These are phyloP conservation scores for Pentalonia nigronervosa DNA, from an alignment of 1,140 invertebrate genomes.

Conservation along the genomic window DNA sequence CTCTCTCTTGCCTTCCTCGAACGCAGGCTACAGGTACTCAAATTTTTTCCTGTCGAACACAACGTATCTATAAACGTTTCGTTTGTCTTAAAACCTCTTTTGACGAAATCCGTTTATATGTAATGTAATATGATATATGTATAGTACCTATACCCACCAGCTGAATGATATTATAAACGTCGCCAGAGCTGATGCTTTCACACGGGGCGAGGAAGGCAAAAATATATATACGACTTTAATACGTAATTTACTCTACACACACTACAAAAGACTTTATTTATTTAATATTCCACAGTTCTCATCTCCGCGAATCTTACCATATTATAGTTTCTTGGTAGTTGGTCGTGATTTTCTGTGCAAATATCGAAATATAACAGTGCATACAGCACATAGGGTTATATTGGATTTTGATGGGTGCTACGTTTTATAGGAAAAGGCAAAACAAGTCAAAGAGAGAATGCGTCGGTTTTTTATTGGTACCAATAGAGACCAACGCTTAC, in stretches of 20 bases:
- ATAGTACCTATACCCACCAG: too few relatives aligned
- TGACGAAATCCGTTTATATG: neutral
- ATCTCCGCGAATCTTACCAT: neutral
- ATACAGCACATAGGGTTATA: neutral
- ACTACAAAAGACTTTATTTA: neutral
- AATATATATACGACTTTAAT: neutral
- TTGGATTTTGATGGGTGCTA: neutral
- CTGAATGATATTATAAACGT: constrained; percentile 2
- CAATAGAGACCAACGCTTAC: constrained; percentile 21
- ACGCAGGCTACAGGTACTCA: neutral
- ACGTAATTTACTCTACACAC: neutral
- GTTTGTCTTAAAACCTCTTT: neutral
- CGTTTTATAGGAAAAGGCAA: neutral
- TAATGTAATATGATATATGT: neutral
- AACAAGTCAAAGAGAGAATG: constrained; percentile 41
- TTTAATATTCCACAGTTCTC: constrained; percentile 13
- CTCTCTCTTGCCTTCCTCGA: neutral
- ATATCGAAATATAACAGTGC: constrained; percentile 18
- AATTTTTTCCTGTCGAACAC: neutral
- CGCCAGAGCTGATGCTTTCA: neutral
- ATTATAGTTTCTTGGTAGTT: neutral
- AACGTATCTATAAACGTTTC: neutral
- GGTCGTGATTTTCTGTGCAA: neutral
- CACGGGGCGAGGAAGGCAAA: too few relatives aligned
- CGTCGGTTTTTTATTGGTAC: constrained; percentile 33